Conservation (phyloP, 2,113 vertebrate species). For the Bungarus multicinctus region DNA sequence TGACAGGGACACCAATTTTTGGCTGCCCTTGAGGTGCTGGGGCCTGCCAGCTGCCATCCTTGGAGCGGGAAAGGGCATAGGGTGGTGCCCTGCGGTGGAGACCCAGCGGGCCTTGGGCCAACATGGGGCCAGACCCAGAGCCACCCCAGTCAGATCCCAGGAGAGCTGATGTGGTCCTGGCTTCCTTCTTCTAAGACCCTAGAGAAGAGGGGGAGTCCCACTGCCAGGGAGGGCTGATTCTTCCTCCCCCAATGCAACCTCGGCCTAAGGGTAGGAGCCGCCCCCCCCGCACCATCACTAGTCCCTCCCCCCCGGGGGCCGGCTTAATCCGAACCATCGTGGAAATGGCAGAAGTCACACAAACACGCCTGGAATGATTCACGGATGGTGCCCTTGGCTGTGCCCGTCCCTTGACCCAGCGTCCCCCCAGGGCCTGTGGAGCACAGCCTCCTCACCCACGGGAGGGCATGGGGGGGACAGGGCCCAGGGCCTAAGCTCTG, state of each 20-base stretch:
- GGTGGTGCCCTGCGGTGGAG: neutral
- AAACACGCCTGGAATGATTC: neutral
- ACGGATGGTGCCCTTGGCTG: neutral
- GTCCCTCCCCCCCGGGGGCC: neutral
- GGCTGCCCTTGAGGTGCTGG: neutral
- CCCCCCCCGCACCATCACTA: neutral
- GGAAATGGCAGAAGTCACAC: neutral
- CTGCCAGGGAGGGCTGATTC: neutral
- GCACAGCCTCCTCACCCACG: neutral
- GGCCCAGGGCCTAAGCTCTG: neutral
- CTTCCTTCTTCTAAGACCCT: neutral
- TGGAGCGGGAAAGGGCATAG: neutral
- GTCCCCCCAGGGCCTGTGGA: neutral
- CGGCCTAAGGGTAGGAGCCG: neutral
- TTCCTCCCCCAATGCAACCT: neutral
- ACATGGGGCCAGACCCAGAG: neutral
- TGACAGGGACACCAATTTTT: neutral
- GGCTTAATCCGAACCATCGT: neutral
- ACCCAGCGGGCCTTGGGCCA: neutral
- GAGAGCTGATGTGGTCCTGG: neutral
- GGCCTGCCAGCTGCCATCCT: neutral
- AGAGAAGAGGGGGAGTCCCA: neutral
- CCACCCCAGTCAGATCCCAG: neutral
- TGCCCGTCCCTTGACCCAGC: neutral
- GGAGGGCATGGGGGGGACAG: accelerated